A percentile compares a stretch with the other conserved stretches of the same genome.
Conservation (phyloP, 1,140 invertebrate species). For the Heliconius eleuchia region DNA sequence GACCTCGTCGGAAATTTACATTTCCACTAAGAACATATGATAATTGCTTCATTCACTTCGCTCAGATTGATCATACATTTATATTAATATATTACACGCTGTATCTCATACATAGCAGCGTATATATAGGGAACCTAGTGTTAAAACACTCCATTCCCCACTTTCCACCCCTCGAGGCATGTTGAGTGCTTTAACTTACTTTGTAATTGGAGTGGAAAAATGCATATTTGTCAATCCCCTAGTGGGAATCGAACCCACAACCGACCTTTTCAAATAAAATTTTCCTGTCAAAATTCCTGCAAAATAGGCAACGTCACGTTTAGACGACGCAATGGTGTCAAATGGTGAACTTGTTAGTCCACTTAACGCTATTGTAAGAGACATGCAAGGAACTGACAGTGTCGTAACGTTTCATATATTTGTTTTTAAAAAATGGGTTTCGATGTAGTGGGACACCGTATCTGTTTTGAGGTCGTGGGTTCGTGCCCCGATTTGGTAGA, state of each 20-base stretch:
- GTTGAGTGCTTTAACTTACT: too few species aligned
- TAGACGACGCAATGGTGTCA: conserved; percentile 1
- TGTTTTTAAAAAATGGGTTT: background rate
- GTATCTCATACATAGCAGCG: too few species aligned
- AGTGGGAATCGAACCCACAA: too few species aligned
- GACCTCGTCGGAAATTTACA: conserved; percentile 3
- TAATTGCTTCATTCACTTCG: conserved; percentile 1
- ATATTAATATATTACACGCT: background rate
- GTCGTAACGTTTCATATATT: background rate
- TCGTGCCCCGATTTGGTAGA: too few species aligned
- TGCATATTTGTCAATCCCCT: too few species aligned
- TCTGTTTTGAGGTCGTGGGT: too few species aligned
- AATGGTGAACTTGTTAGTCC: background rate
- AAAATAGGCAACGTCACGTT: background rate
- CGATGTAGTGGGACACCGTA: too few species aligned
- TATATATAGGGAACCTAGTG: too few species aligned
- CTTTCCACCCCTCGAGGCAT: too few species aligned
- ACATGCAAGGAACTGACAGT: background rate
- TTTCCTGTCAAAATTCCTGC: background rate
- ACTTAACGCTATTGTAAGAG: background rate
- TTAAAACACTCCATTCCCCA: too few species aligned
- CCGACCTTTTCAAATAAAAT: too few species aligned
- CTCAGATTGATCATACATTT: background rate
- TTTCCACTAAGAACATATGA: background rate
- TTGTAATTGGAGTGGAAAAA: too few species aligned